Evolutionary conservation across 2,888 invertebrate genomes (phyloP).

Genomic region (Tolmerus cingulatus): DNA sequence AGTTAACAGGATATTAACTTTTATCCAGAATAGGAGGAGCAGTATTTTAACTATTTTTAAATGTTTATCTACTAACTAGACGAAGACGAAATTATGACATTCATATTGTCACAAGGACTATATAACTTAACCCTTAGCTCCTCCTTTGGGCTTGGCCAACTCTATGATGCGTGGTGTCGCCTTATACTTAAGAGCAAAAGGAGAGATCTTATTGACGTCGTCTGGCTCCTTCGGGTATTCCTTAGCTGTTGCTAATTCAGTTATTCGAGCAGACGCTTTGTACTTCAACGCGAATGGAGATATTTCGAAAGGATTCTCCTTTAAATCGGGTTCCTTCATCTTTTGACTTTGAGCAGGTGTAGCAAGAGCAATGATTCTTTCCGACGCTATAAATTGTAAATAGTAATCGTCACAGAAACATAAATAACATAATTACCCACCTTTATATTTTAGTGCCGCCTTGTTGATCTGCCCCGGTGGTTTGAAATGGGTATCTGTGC

Average conservation of each 20-base stretch:
- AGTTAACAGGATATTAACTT: too few relatives aligned
- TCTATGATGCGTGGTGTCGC: conserved; percentile 64
- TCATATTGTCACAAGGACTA: neutral
- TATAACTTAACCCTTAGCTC: neutral
- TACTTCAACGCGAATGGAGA: conserved; percentile 65
- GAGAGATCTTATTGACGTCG: conserved; percentile 62
- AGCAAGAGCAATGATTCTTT: conserved; percentile 43
- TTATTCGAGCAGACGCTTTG: conserved; percentile 62
- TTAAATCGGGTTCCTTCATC: conserved; percentile 60
- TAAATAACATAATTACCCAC: neutral
- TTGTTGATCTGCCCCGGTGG: conserved; percentile 49
- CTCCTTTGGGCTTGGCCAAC: conserved; percentile 62
- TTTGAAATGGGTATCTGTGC: conserved; percentile 41
- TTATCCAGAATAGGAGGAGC: too few relatives aligned
- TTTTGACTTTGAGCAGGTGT: conserved; percentile 51
- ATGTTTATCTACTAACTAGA: neutral
- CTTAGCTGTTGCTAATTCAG: conserved; percentile 64
- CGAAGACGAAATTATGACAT: neutral
- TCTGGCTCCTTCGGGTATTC: conserved; percentile 58
- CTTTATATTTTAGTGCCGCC: neutral
- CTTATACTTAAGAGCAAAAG: conserved; percentile 66
- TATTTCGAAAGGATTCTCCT: conserved; percentile 65
- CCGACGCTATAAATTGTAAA: neutral
- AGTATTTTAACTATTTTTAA: too few relatives aligned
- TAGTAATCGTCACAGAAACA: neutral